These are phyloP conservation scores for Brachymystax lenok DNA, from an alignment of 2,797 vertebrate genomes.

Conservation along the genomic window DNA sequence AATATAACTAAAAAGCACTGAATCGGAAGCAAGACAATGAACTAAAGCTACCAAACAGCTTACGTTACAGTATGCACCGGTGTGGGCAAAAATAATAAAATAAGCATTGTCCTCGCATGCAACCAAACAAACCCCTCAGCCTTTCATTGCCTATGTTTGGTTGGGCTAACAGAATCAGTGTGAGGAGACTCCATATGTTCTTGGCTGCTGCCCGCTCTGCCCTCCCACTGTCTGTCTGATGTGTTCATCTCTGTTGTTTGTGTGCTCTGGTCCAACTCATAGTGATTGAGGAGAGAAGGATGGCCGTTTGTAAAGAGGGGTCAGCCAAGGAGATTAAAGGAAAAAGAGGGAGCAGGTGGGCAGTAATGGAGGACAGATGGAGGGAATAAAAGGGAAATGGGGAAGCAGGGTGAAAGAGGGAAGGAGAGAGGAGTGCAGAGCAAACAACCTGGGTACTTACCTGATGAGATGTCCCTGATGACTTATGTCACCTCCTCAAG, in stretches of 20 bases:
- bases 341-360: background rate
- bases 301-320: slow-evolving; percentile 7
- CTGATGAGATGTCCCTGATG: background rate
- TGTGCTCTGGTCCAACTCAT: background rate
- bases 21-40: too few species aligned
- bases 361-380: slow-evolving; percentile 18
- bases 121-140: background rate
- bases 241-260: background rate
- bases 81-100: background rate
- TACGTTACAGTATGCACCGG: too few species aligned
- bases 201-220: background rate
- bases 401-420: background rate
- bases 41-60: too few species aligned
- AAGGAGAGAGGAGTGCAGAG: slow-evolving; percentile 8
- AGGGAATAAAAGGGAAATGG: slow-evolving; percentile 9
- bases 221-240: background rate
- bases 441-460: slow-evolving; percentile 25
- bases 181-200: background rate
- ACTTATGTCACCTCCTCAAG: background rate
- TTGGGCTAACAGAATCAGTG: background rate
- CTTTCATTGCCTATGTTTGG: background rate
- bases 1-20: too few species aligned
- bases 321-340: slow-evolving; percentile 7
- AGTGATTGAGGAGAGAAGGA: background rate
- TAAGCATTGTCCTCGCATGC: background rate